These are phyloP conservation scores for Ellobium chinense DNA, from an alignment of 2,888 invertebrate genomes.

Conservation along the genomic window DNA sequence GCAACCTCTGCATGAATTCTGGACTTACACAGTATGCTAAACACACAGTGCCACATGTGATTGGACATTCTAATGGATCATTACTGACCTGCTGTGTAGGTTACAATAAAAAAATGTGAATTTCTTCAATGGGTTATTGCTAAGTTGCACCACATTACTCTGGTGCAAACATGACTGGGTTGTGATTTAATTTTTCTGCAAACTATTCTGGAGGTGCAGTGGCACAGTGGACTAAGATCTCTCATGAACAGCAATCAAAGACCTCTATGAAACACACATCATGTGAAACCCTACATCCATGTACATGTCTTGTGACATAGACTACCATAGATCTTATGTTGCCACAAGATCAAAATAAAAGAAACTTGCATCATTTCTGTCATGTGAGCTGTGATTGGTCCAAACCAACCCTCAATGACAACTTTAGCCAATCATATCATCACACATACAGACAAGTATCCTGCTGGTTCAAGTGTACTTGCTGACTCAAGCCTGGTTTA, in stretches of 20 bases:
- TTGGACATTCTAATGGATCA: no score
- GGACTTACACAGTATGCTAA: no score
- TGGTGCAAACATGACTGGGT: background rate
- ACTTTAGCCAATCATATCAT: constrained; percentile 15
- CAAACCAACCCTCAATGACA: background rate
- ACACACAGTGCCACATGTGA: no score
- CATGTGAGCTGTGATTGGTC: background rate
- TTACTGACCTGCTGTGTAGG: no score
- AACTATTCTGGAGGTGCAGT: no score
- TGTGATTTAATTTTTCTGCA: background rate
- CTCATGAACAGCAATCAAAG: background rate
- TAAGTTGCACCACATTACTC: no score
- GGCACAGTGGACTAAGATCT: background rate
- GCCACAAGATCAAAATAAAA: background rate
- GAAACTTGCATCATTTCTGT: background rate
- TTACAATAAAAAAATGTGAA: no score
- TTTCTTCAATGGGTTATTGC: no score
- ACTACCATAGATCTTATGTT: background rate
- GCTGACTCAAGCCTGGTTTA: background rate
- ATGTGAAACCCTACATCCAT: background rate
- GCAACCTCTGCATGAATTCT: no score
- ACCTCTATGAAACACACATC: background rate
- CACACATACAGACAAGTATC: constrained; percentile 23
- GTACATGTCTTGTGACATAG: no score
- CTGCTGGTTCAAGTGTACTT: constrained; percentile 37